phyloP scores from a whole-genome alignment of 2,797 vertebrate species.

The Leptatherina wallacei region DNA sequence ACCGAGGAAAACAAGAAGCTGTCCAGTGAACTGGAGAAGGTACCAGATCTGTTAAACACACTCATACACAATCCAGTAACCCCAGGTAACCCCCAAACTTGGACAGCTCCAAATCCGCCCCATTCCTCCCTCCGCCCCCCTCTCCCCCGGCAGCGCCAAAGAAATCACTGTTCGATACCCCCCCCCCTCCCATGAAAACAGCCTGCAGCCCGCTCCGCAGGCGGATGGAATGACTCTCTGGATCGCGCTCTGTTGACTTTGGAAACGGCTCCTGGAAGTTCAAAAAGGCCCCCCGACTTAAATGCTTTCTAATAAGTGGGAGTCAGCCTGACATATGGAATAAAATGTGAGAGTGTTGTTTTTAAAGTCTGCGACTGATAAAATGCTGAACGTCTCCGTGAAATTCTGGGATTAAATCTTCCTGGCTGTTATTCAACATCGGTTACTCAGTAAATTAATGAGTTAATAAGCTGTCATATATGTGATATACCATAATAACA shows the following conservation, averaged over 20 bases:
- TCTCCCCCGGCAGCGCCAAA: conserved; percentile 56
- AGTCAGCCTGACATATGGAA: conserved; percentile 57
- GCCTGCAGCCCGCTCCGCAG: conserved; percentile 54
- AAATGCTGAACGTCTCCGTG: conserved; percentile 24
- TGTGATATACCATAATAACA: not conserved
- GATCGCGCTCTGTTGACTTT: conserved; percentile 77
- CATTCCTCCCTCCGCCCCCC: conserved; percentile 60
- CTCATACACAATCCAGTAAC: conserved; percentile 41
- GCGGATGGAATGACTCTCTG: conserved; percentile 66
- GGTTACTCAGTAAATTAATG: no score
- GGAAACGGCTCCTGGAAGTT: conserved; percentile 65
- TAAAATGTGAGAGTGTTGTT: conserved; percentile 54
- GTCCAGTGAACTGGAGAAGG: conserved; percentile 94
- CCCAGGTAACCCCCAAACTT: conserved; percentile 56
- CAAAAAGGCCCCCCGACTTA: conserved; percentile 64
- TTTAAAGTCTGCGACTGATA: conserved; percentile 60
- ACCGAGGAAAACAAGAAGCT: conserved; percentile 95
- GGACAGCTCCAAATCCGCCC: conserved; percentile 38
- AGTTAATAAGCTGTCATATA: not conserved
- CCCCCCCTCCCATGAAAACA: conserved; percentile 61
- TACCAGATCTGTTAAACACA: conserved; percentile 55
- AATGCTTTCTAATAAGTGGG: conserved; percentile 59
- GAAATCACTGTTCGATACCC: conserved; percentile 73
- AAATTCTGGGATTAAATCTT: conserved; percentile 5
- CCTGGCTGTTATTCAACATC: not conserved